Conservation (phyloP, 2,888 invertebrate genomes). For the Chrysomela aeneicollis region DNA sequence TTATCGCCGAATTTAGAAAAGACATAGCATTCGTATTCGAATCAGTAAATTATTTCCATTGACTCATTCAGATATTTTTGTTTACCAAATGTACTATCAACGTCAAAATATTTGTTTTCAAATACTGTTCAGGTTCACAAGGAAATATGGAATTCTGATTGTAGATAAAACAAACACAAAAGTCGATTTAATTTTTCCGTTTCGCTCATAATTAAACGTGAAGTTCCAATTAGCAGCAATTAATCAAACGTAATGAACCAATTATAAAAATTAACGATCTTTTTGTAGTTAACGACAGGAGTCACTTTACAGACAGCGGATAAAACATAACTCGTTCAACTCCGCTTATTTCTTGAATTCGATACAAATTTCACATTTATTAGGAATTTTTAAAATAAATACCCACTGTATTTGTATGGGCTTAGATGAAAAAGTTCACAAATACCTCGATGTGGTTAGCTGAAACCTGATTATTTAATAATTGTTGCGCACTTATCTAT, state of each 20-base stretch:
- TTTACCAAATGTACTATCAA: neutral
- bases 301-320: neutral
- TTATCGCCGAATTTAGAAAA: too few species aligned
- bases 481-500: too few species aligned
- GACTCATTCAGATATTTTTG: neutral
- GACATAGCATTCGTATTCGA: too few species aligned
- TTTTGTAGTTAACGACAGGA: neutral
- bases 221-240: neutral
- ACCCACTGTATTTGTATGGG: too few species aligned
- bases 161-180: neutral
- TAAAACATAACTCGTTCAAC: neutral
- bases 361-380: neutral
- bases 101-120: neutral
- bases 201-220: neutral
- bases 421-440: too few species aligned
- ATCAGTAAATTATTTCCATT: too few species aligned
- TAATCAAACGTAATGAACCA: slow-evolving; percentile 6
- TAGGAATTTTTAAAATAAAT: too few species aligned
- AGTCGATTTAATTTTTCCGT: neutral
- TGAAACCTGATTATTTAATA: too few species aligned
- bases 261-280: neutral
- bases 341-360: slow-evolving; percentile 2
- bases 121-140: neutral
- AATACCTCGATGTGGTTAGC: too few species aligned
- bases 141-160: neutral